phyloP scores from a whole-genome alignment of 2,113 vertebrate species.

The Prionailurus viverrinus region DNA sequence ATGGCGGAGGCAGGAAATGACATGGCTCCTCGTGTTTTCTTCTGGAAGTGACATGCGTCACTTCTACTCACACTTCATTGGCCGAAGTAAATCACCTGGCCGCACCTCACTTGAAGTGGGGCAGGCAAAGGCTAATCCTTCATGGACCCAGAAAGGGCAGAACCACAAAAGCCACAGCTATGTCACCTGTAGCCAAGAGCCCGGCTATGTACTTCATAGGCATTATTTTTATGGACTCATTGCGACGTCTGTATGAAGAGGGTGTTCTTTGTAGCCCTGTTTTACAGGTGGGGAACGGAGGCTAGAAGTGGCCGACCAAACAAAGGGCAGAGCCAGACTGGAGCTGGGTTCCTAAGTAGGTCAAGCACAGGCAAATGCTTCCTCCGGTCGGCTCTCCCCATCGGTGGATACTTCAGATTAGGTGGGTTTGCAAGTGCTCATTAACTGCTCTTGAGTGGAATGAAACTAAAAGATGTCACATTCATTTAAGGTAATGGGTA shows the following conservation, averaged over 20 bases:
- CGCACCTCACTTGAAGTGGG: background rate
- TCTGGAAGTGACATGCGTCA: background rate
- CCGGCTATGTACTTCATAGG: background rate
- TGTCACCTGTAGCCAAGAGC: background rate
- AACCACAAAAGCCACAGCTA: background rate
- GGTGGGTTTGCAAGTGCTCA: slow-evolving; percentile 56
- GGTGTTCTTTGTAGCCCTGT: background rate
- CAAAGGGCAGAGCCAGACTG: background rate
- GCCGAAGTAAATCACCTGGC: background rate
- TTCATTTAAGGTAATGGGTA: slow-evolving; percentile 41
- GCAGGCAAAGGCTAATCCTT: background rate
- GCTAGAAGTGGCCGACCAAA: background rate
- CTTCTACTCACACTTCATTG: background rate
- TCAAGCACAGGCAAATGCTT: rapidly evolving
- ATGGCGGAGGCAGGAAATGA: background rate
- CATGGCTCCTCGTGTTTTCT: background rate
- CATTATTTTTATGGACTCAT: background rate
- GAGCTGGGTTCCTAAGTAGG: background rate
- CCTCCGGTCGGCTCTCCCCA: no score
- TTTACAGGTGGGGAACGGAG: background rate
- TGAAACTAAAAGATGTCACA: slow-evolving; percentile 67
- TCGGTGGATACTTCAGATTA: background rate
- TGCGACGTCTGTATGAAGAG: background rate
- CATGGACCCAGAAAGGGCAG: background rate
- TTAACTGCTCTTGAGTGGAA: slow-evolving; percentile 41